Conservation (phyloP, 2,888 invertebrate genomes). For the Drosophila cognata region DNA sequence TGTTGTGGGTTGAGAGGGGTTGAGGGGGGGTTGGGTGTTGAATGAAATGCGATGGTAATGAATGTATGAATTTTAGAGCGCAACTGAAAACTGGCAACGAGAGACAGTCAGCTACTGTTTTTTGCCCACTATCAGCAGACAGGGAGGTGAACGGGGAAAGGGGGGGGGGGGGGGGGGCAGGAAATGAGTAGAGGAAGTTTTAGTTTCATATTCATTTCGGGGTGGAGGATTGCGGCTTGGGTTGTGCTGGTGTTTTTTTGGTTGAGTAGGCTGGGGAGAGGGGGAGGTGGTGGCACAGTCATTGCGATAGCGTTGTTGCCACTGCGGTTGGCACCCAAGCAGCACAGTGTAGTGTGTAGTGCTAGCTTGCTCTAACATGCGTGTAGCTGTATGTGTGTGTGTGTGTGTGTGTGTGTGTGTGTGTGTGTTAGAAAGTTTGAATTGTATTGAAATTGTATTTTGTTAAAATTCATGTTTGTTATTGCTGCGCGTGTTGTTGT, state of each 20-base stretch:
- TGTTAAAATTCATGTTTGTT: constrained; percentile 83
- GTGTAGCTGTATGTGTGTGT: constrained; percentile 13
- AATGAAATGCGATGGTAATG: constrained; percentile 81
- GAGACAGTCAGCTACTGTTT: constrained; percentile 74
- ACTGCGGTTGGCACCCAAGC: constrained; percentile 65
- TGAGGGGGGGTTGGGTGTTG: constrained; percentile 29
- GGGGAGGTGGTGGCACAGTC: constrained; percentile 37
- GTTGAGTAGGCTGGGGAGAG: background rate
- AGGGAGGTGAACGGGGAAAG: background rate
- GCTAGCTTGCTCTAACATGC: constrained; percentile 41
- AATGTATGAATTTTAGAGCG: constrained; percentile 83
- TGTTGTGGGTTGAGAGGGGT: background rate
- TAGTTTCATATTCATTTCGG: constrained; percentile 77
- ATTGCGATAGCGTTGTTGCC: constrained; percentile 73
- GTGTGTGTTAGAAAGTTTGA: constrained; percentile 82
- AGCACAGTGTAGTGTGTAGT: background rate
- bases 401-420: constrained; percentile 38
- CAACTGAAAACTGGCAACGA: constrained; percentile 71
- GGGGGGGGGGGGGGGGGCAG: constrained; percentile 44
- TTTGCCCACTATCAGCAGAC: constrained; percentile 65
- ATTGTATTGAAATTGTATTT: constrained; percentile 84
- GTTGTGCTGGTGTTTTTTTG: background rate
- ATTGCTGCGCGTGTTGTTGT: constrained; percentile 51
- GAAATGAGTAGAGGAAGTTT: constrained; percentile 83
- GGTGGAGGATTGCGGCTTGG: background rate